These are phyloP conservation scores for Pogona vitticeps DNA, from an alignment of 2,113 vertebrate species.

Conservation along the genomic window DNA sequence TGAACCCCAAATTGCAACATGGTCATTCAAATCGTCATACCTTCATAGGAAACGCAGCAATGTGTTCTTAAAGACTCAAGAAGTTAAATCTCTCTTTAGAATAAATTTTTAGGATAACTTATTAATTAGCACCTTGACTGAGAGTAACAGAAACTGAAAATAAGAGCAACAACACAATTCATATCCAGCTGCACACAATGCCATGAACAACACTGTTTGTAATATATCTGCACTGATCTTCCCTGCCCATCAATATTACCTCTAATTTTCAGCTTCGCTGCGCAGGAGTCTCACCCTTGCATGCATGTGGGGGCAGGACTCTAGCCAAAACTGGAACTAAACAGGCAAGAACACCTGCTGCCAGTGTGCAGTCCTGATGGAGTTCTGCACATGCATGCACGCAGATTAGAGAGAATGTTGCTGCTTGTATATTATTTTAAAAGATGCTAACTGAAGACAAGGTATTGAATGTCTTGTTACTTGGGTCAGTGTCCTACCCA, in stretches of 20 bases:
- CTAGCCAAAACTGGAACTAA: no score
- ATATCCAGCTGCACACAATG: not conserved
- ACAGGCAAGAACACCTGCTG: no score
- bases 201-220: no score
- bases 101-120: conserved; percentile 26
- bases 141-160: conserved; percentile 21
- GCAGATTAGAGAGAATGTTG: no score
- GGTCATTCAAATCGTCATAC: not conserved
- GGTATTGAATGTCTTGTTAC: not conserved
- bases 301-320: no score
- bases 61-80: not conserved
- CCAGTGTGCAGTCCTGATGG: no score
- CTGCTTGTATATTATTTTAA: no score
- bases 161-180: not conserved
- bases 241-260: no score
- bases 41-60: not conserved
- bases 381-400: no score
- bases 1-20: not conserved
- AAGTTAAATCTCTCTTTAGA: not conserved
- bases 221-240: not conserved
- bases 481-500: not conserved
- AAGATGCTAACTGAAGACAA: conserved; percentile 6
- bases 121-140: conserved; percentile 41
- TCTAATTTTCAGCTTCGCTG: no score
- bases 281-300: no score